Evolutionary conservation across 37 sponge, comb jelly and placozoan species (phyloP), one percentile per base, ranked within the genome.

Genomic region (Crambe crambe): DNA sequence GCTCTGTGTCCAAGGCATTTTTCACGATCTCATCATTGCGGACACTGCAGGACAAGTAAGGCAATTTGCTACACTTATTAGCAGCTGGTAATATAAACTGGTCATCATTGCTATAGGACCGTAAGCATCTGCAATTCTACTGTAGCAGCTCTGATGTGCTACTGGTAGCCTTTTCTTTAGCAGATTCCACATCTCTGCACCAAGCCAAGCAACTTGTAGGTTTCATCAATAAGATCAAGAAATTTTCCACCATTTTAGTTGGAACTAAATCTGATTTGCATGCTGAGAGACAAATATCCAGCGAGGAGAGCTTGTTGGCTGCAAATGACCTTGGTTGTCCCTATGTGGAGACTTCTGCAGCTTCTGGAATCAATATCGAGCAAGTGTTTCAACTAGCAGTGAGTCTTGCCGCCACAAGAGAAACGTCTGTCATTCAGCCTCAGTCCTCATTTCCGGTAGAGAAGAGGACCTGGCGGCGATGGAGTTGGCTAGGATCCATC

Each of bases 11-110:
- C 37, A 87, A 23, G 87, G 80, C 2, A 32, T 75, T 23, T 20
- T 25, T 2, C 51, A 68, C 35, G 36, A 65, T 18, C 1, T 87
- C 51, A 75, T 20, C 17, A 74, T 87, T 15, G 30, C 75, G 36
- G 87, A 87, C 81, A 87, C 87, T 15, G 87, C 87, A 20, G 87
- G 87, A 31, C 75, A 80, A 56, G 76, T 60, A 81, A 42, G 79
- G 25, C 4, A 18, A 51, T 51, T 51, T 51, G 54, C 15, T 18
- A 18, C 54, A 9, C 54, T 9, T 51, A 15, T 51, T 51, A 51
- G 54, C 54, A 51, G 54, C 54, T 18, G n/a, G n/a, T 15, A 51
- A 51, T 9, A 51, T 51, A 9, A 18, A 9, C 15, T 51, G 54
- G 15, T 18, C 54, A 51, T 51, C 54, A 9, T 9, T 51, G 54